Evolutionary conservation across 2,888 invertebrate genomes (phyloP).

Genomic region (Leucoptera coffeella): DNA sequence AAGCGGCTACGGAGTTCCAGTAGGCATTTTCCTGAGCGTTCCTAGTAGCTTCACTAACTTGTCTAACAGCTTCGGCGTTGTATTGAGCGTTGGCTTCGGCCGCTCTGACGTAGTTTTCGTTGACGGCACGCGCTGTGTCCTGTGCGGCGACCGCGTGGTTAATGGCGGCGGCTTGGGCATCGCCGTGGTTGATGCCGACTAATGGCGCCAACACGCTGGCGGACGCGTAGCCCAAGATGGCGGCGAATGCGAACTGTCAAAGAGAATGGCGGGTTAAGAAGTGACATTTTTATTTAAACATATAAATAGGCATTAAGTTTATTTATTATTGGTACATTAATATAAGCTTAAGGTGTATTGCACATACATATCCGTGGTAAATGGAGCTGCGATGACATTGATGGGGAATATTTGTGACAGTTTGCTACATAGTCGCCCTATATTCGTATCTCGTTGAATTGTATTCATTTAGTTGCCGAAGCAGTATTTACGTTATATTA

Average conservation of each 20-base stretch:
- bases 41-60: slow-evolving; percentile 24
- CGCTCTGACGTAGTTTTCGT: slow-evolving; percentile 20
- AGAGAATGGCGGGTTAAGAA: slow-evolving; percentile 3
- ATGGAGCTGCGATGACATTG: too few relatives aligned
- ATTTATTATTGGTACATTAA: too few relatives aligned
- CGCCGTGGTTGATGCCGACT: slow-evolving; percentile 31
- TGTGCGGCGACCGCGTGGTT: slow-evolving; percentile 30
- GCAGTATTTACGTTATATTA: too few relatives aligned
- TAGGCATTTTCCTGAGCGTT: slow-evolving; percentile 33
- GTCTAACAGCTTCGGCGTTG: slow-evolving; percentile 30
- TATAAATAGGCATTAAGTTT: too few relatives aligned
- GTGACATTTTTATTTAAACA: slow-evolving; percentile 3
- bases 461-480: too few relatives aligned
- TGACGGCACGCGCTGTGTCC: slow-evolving; percentile 1
- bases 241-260: slow-evolving; percentile 42
- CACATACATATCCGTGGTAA: too few relatives aligned
- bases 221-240: slow-evolving; percentile 45
- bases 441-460: too few relatives aligned
- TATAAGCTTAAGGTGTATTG: too few relatives aligned
- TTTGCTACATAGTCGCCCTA: too few relatives aligned
- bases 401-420: too few relatives aligned
- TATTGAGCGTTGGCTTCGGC: slow-evolving; percentile 27
- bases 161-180: slow-evolving; percentile 39
- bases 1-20: slow-evolving; percentile 34
- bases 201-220: slow-evolving; percentile 28